These are phyloP conservation scores for Hassar affinis DNA, from an alignment of 2,113 vertebrate species.

Conservation along the genomic window DNA sequence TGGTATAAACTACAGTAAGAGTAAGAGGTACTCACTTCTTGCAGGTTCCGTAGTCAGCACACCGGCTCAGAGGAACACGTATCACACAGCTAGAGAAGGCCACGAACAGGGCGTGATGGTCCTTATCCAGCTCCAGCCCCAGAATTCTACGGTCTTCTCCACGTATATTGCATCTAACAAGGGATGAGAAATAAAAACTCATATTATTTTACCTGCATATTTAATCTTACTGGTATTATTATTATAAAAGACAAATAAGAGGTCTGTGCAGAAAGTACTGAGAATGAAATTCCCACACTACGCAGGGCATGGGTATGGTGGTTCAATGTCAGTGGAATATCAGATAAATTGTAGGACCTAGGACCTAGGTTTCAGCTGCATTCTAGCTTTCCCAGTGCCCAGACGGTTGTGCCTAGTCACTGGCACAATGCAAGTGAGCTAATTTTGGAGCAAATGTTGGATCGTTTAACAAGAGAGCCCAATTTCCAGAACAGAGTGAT, in stretches of 20 bases:
- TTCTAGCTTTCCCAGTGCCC: too few species aligned
- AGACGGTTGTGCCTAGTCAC: too few species aligned
- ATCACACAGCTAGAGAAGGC: constrained; percentile 85
- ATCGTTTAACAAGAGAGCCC: too few species aligned
- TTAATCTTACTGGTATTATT: background rate
- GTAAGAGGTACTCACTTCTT: constrained; percentile 73
- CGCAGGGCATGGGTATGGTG: too few species aligned
- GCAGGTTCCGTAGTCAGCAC: constrained; percentile 75
- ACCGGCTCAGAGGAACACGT: constrained; percentile 82
- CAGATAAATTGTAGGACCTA: too few species aligned
- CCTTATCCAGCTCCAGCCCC: constrained; percentile 82
- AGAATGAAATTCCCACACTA: too few species aligned
- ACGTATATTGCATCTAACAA: constrained; percentile 77
- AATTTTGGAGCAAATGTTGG: too few species aligned
- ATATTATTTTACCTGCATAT: background rate
- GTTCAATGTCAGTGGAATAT: too few species aligned
- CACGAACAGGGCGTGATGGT: constrained; percentile 82
- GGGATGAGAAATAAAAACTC: background rate
- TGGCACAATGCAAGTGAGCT: too few species aligned
- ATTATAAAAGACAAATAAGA: background rate
- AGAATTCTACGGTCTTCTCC: constrained; percentile 76
- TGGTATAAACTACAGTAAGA: background rate
- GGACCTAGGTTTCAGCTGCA: too few species aligned
- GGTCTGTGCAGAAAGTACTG: too few species aligned
- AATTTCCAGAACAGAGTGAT: too few species aligned